Evolutionary conservation across 2,888 invertebrate species (phyloP).

Genomic region (Spisula solida): DNA sequence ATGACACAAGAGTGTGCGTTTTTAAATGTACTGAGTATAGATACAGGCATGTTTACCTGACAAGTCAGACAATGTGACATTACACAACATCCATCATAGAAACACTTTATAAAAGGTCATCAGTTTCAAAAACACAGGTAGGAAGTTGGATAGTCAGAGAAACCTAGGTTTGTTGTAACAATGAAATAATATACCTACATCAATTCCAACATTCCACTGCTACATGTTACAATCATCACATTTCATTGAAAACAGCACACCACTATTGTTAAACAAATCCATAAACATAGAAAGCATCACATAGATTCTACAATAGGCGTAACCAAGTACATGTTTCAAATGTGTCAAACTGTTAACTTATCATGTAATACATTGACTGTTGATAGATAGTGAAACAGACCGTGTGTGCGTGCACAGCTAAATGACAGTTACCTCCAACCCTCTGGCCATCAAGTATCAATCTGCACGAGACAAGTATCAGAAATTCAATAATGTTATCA

Average conservation of each 20-base stretch:
- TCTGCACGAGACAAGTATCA: neutral
- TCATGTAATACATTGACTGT: slow-evolving; percentile 26
- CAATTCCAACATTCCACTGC: neutral
- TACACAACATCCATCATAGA: neutral
- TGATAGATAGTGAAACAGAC: slow-evolving; percentile 16
- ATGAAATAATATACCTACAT: neutral
- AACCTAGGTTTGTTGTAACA: neutral
- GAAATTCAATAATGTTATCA: slow-evolving; percentile 20
- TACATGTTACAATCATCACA: neutral
- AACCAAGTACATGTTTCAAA: slow-evolving; percentile 9
- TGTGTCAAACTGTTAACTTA: slow-evolving; percentile 15
- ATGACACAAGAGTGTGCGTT: no score
- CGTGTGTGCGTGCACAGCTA: neutral
- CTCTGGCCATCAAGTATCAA: neutral
- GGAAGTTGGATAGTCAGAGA: neutral
- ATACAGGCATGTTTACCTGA: neutral
- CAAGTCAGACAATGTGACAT: neutral
- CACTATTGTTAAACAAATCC: neutral
- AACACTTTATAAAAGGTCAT: neutral
- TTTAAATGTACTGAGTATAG: no score
- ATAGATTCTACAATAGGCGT: neutral
- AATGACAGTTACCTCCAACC: neutral
- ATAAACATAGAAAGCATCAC: neutral
- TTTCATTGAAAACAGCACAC: neutral
- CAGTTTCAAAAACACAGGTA: neutral